Conservation (phyloP, 2,888 invertebrate genomes). For the Perdita meconis region DNA sequence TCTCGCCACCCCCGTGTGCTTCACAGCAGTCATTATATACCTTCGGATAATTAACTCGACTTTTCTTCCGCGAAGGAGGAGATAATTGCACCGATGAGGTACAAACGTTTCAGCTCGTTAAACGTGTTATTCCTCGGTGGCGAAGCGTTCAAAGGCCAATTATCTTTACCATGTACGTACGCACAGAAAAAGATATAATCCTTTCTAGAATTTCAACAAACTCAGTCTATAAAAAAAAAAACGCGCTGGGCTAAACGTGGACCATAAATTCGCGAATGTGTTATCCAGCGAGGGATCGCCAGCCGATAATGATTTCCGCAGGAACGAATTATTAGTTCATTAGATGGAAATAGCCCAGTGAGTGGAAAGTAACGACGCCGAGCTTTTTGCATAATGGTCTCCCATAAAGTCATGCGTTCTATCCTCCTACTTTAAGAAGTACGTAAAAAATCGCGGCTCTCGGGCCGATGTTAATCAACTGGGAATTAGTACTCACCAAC, state of each 20-base stretch:
- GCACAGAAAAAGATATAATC: neutral
- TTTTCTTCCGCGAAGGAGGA: conserved; percentile 70
- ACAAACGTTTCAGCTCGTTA: conserved; percentile 74
- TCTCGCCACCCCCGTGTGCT: conserved; percentile 52
- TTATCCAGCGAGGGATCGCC: conserved; percentile 34
- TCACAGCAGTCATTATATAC: conserved; percentile 68
- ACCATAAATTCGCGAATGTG: conserved; percentile 15
- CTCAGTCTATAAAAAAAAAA: neutral
- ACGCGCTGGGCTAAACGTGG: neutral
- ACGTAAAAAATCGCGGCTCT: conserved; percentile 60
- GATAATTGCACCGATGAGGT: conserved; percentile 72
- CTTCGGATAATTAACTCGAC: conserved; percentile 74
- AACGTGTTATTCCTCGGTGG: conserved; percentile 69
- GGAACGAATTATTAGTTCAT: conserved; percentile 71
- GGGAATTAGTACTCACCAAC: conserved; percentile 50
- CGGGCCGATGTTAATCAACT: conserved; percentile 62
- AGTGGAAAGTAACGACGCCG: conserved; percentile 63
- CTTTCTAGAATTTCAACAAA: conserved; percentile 3
- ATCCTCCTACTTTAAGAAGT: conserved; percentile 49
- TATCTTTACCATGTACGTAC: conserved; percentile 43
- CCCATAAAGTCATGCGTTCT: conserved; percentile 66
- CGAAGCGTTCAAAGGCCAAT: conserved; percentile 61
- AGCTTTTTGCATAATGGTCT: conserved; percentile 69
- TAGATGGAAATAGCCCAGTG: conserved; percentile 60
- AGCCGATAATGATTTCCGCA: conserved; percentile 69